These are phyloP conservation scores for Trematomus loennbergii DNA, from an alignment of 2,113 vertebrate genomes.

Conservation along the genomic window DNA sequence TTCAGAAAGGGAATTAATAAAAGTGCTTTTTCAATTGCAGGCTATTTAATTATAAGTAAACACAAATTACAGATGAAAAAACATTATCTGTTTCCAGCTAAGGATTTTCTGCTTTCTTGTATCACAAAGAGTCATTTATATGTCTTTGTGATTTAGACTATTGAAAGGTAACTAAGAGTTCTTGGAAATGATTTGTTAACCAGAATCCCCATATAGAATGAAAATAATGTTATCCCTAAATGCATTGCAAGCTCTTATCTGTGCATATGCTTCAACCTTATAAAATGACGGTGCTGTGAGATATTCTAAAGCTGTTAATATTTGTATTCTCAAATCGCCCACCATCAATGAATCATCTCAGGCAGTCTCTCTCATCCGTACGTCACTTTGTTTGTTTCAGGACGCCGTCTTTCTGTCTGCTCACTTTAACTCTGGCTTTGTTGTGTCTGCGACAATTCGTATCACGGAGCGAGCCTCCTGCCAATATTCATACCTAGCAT, in stretches of 20 bases:
- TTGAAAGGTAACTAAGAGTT: too few relatives aligned
- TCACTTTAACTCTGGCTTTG: slow-evolving; percentile 36
- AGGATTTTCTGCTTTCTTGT: not conserved
- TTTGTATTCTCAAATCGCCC: slow-evolving; percentile 44
- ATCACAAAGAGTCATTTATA: not conserved
- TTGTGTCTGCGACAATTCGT: slow-evolving; percentile 44
- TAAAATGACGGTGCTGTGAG: not conserved
- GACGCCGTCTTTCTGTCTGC: slow-evolving; percentile 22
- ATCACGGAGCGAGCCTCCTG: slow-evolving; percentile 32
- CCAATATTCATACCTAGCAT: slow-evolving; percentile 50
- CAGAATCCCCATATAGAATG: not conserved
- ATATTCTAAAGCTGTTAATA: slow-evolving; percentile 15
- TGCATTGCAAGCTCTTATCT: not conserved
- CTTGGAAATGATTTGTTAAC: too few relatives aligned
- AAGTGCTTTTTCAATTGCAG: too few relatives aligned
- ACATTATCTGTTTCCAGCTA: not conserved
- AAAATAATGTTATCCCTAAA: not conserved
- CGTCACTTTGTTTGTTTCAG: slow-evolving; percentile 41
- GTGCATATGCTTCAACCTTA: not conserved
- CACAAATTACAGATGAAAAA: not conserved
- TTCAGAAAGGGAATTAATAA: too few relatives aligned
- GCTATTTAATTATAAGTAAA: too few relatives aligned
- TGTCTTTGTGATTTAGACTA: not conserved
- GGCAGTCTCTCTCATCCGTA: not conserved
- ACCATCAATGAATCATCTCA: slow-evolving; percentile 41